Conservation (phyloP, 92 coral and sea anemone species). For the Isaurus tuberculatus region DNA sequence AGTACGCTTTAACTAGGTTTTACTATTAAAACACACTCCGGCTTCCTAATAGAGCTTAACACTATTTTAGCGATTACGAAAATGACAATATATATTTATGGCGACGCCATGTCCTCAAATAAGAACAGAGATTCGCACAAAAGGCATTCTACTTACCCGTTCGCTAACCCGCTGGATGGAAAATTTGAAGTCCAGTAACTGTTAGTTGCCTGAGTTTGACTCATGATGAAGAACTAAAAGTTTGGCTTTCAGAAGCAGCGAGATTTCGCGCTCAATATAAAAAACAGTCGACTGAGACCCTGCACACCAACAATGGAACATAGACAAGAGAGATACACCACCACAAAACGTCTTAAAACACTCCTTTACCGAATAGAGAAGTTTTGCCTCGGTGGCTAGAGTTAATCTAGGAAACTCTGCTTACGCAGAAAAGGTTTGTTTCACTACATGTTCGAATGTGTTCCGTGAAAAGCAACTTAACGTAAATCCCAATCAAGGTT, state of each 20-base stretch:
- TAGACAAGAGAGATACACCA: neutral
- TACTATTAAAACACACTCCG: neutral
- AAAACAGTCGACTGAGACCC: constrained; percentile 39
- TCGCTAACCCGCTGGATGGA: constrained; percentile 10
- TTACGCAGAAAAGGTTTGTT: constrained; percentile 40
- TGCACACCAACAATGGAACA: constrained; percentile 47
- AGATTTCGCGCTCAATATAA: constrained; percentile 50
- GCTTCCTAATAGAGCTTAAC: constrained; percentile 8
- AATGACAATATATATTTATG: constrained; percentile 25
- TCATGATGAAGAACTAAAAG: constrained; percentile 37
- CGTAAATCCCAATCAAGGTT: constrained; percentile 15
- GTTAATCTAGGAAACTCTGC: constrained; percentile 41
- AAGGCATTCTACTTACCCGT: constrained; percentile 34
- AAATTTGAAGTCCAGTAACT: constrained; percentile 48
- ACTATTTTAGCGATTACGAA: constrained; percentile 35
- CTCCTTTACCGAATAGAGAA: constrained; percentile 26
- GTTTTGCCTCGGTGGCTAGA: constrained; percentile 28
- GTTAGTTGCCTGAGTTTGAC: constrained; percentile 45
- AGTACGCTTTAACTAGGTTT: constrained; percentile 7
- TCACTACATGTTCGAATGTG: constrained; percentile 34
- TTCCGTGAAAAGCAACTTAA: neutral
- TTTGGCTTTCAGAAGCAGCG: constrained; percentile 47
- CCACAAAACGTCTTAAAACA: constrained; percentile 40
- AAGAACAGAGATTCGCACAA: constrained; percentile 8
- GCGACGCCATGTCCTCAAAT: constrained; percentile 47